Evolutionary conservation across 2,888 invertebrate genomes (phyloP).

Genomic region (Polydesmus complanatus): DNA sequence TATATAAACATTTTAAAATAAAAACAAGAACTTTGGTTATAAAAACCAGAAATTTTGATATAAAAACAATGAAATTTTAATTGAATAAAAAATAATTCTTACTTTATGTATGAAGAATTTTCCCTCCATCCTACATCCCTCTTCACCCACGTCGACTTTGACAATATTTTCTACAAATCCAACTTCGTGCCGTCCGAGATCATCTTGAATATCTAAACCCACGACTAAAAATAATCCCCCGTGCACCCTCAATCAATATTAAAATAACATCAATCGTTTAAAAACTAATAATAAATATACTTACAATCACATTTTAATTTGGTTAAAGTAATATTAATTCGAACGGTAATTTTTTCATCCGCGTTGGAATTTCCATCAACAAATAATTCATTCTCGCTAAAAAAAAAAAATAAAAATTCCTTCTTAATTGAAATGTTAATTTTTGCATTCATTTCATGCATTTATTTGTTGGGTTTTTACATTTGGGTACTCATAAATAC

Average conservation of each 20-base stretch:
- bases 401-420: constrained; percentile 16
- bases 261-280: neutral
- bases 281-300: too few species aligned
- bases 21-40: too few species aligned
- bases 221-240: constrained; percentile 30
- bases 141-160: constrained; percentile 33
- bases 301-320: constrained; percentile 40
- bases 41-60: too few species aligned
- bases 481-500: constrained; percentile 37
- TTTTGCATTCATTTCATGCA: neutral
- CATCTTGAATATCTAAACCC: constrained; percentile 45
- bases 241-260: neutral
- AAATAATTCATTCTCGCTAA: constrained; percentile 39
- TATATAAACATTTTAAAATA: too few species aligned
- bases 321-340: constrained; percentile 38
- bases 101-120: constrained; percentile 35
- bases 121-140: constrained; percentile 40
- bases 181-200: constrained; percentile 44
- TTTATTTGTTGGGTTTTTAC: constrained; percentile 29
- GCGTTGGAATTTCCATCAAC: constrained; percentile 40
- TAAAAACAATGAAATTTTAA: too few species aligned
- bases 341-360: constrained; percentile 38
- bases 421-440: neutral
- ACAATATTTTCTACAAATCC: constrained; percentile 41
- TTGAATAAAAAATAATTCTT: neutral